A percentile compares a stretch with the other conserved stretches of the same genome.
Conservation (phyloP, 2,797 vertebrate species). For the Muraenolepis orangiensis region DNA sequence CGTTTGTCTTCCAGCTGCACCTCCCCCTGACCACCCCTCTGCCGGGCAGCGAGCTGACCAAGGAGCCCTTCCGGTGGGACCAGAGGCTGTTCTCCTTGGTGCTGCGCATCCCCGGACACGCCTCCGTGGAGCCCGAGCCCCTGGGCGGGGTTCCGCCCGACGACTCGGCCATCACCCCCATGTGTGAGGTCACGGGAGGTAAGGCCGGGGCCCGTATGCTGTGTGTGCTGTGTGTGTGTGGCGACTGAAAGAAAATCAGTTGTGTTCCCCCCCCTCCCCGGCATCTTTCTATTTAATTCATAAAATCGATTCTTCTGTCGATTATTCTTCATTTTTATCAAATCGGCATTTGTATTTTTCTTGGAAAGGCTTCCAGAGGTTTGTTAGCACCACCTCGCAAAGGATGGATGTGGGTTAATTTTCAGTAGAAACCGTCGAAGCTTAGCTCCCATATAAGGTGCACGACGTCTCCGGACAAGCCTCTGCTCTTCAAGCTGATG, state of each 20-base stretch:
- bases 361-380: neutral
- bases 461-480: slow-evolving; percentile 9
- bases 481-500: slow-evolving; percentile 16
- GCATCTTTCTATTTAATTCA: neutral
- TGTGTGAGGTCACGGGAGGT: slow-evolving; percentile 98
- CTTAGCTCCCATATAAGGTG: neutral
- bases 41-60: slow-evolving; percentile 95
- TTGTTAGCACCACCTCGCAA: neutral
- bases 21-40: slow-evolving; percentile 93
- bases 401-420: neutral
- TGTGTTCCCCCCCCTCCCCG: neutral
- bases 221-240: neutral
- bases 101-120: slow-evolving; percentile 85
- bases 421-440: neutral
- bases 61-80: slow-evolving; percentile 98
- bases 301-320: neutral
- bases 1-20: slow-evolving; percentile 79
- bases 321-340: neutral
- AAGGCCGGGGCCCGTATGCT: slow-evolving; percentile 18
- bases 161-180: slow-evolving; percentile 93
- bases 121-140: slow-evolving; percentile 84
- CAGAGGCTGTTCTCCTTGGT: slow-evolving; percentile 94
- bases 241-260: neutral
- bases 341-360: neutral
- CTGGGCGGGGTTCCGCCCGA: slow-evolving; percentile 85